Evolutionary conservation across 1,140 invertebrate genomes (phyloP), one percentile per base, ranked within the genome.

Genomic region (Rhyzopertha dominica): DNA sequence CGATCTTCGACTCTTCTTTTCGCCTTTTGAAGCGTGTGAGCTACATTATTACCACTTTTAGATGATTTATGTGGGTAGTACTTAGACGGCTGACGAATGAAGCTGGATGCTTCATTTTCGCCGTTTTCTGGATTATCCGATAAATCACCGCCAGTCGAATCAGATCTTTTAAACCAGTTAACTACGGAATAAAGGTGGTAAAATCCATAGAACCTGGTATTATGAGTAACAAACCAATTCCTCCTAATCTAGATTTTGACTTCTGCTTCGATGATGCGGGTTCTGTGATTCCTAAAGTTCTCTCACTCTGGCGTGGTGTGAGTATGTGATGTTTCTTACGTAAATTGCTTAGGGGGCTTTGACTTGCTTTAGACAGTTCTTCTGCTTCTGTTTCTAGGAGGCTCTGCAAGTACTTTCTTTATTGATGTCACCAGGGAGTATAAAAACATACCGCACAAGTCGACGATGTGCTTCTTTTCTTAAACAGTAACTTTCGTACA

Each of bases 381-480:
- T 87, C 84, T 0, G 74, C 69, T 53, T 90, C 85, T 1, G 85
- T 84, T 61, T 90, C 86, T 22, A 87, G 61, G n/a, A 87, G 70
- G 63, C 85, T 88, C 84, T 88, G 66, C 49, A 70, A 67, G n/a
- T 32, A 5, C n/a, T n/a, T n/a, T n/a, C n/a, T 30, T 5, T n/a
- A 35, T 7, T 13, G 12, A 2, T 32, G 28, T 18, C 7, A 5
- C 20, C 19, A 31, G 9, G 16, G 9, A 36, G 8, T 29, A 40
- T 24, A 31, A 41, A 29, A 12, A 71, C 71, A 74, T 72, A 87
- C 84, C 31, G 86, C 83, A 52, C 86, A 88, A 31, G 86, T 87
- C 0, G 87, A 90, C 0, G 87, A 90, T 12, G 86, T 87, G 59
- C 86, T 90, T 56, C 87, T 71, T 61, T 92, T 92, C 59, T 90